phyloP scores from a whole-genome alignment of 1,140 invertebrate species.

The Trinorchestia longiramus region DNA sequence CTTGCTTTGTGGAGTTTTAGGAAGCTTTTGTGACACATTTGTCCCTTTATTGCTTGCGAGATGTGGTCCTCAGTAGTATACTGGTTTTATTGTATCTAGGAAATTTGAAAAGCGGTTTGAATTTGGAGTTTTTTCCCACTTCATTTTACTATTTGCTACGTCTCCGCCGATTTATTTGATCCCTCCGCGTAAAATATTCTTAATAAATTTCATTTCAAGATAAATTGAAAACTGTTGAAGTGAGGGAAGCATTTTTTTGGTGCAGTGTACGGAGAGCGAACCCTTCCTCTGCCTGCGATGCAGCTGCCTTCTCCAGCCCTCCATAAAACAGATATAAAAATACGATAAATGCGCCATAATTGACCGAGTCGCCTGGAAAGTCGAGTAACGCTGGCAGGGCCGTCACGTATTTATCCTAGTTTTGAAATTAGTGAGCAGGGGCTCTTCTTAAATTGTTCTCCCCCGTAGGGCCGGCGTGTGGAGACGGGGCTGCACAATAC shows the following conservation, averaged over 20 bases:
- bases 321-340: slow-evolving; percentile 49
- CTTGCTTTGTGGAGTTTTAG: too few relatives aligned
- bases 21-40: too few relatives aligned
- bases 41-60: too few relatives aligned
- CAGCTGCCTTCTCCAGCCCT: background rate
- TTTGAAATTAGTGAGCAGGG: background rate
- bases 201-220: background rate
- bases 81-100: too few relatives aligned
- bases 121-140: too few relatives aligned
- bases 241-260: background rate
- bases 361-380: background rate
- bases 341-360: slow-evolving; percentile 12
- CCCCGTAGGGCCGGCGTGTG: too few relatives aligned
- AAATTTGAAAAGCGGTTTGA: too few relatives aligned
- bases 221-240: background rate
- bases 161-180: background rate
- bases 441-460: background rate
- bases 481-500: background rate
- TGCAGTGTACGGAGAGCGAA: background rate
- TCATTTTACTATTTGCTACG: background rate
- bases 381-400: background rate
- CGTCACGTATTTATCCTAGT: background rate
- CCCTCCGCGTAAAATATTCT: background rate
- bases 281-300: background rate
- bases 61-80: too few relatives aligned